Percentiles rank a stretch among this genome's conserved stretches.
These are phyloP conservation scores for Lepus timidus DNA, from an alignment of 2,113 vertebrate species.

Conservation along the genomic window DNA sequence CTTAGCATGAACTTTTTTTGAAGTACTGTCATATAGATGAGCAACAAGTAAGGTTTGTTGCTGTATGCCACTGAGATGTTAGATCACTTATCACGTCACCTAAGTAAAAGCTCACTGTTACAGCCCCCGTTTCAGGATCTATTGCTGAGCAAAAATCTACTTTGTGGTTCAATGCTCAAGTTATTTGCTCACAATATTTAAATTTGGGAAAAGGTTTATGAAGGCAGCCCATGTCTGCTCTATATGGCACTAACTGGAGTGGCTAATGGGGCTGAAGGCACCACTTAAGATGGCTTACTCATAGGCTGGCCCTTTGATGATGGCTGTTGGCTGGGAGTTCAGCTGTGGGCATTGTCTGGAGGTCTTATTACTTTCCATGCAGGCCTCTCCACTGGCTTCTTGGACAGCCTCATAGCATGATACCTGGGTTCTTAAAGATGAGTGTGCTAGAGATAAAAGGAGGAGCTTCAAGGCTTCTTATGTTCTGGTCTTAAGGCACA, in stretches of 20 bases:
- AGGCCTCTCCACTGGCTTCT: background rate
- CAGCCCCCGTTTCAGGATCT: background rate
- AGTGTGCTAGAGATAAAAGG: conserved; percentile 23
- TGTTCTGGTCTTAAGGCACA: background rate
- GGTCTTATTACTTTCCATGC: background rate
- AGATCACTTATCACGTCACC: background rate
- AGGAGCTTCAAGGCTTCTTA: background rate
- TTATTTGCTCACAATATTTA: conserved; percentile 44
- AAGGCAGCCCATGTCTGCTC: background rate
- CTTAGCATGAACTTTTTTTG: too few relatives aligned
- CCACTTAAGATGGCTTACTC: background rate
- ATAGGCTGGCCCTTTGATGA: background rate
- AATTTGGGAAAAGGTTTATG: background rate
- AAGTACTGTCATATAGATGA: background rate
- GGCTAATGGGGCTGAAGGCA: background rate
- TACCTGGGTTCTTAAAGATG: background rate
- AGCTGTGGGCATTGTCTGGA: background rate
- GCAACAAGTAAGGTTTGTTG: background rate
- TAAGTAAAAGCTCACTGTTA: background rate
- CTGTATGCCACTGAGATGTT: background rate
- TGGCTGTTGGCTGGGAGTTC: conserved; percentile 1
- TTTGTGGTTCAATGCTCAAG: background rate
- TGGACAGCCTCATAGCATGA: background rate
- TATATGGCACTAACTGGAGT: background rate
- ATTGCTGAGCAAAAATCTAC: background rate